Evolutionary conservation across 2,797 vertebrate genomes (phyloP), one percentile per base, ranked within the genome.

Genomic region (Nasua narica): DNA sequence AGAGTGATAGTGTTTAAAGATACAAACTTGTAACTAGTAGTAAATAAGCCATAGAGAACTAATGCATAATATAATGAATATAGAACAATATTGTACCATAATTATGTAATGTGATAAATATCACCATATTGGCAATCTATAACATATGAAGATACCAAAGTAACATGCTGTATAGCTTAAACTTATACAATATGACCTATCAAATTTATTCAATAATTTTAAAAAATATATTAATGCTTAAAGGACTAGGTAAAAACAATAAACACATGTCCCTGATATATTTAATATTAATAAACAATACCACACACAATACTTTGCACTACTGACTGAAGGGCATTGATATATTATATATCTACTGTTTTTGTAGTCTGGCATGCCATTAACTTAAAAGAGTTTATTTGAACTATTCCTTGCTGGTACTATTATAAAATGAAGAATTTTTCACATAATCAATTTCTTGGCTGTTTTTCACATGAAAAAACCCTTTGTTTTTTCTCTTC

Each of bases 271-370:
- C 8, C 29, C 88, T 84, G 13, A 85, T 48, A 40, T 52, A 79
- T 58, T 95, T 62, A 94, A 65, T 77, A 79, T 87, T 56, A 95
- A 56, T 56, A 83, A 95, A 83, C 11, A 95, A 76, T 52, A 90
- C 2, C 37, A 90, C 37, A 83, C 14, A 74, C 1, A 78, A 94
- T 79, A 62, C 23, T 90, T 56, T 93, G 43, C 2, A 43, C 69
- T 50, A 77, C 5, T 77, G 11, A 37, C 35, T 46, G 4, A 52
- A 86, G 69, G 5, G 50, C 5, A 78, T 50, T 78, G 87, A 60
- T 21, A 10, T 46, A 85, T 52, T 74, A 72, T 74, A 58, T 16
- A 94, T 72, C 19, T 25, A 87, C 29, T 52, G 0, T 79, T 77
- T 46, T 79, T 76, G 21, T 78, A 91, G 5, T 10, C 7, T 88